A percentile compares a stretch with the other conserved stretches of the same genome.
phyloP scores from a whole-genome alignment of 2,113 vertebrate genomes.

The Alosa alosa region DNA sequence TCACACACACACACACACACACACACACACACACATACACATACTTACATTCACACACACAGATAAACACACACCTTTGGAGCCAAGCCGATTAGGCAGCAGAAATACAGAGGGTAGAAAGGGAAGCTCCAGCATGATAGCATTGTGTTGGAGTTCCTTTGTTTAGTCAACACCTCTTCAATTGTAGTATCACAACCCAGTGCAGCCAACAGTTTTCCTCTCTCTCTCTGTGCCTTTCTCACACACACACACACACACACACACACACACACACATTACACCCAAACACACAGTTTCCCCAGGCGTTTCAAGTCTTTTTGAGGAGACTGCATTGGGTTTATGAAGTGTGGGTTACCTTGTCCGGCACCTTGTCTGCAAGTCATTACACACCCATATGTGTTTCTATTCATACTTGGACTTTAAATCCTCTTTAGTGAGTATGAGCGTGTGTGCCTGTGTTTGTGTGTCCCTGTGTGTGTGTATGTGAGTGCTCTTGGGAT shows the following conservation, averaged over 20 bases:
- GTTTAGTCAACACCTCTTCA: not conserved
- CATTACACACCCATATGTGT: not conserved
- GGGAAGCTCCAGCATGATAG: not conserved
- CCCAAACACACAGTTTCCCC: too few species aligned
- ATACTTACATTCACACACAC: not conserved
- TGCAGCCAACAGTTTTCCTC: not conserved
- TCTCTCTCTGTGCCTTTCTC: not conserved
- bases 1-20: not conserved
- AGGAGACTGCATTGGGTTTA: not conserved
- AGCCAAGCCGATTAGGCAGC: not conserved
- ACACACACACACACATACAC: constrained; percentile 7
- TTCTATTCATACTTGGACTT: not conserved
- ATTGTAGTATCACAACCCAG: not conserved
- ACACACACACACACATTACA: not conserved
- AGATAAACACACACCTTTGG: not conserved
- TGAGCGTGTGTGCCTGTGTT: not conserved
- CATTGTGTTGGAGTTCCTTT: not conserved
- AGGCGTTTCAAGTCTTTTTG: not conserved
- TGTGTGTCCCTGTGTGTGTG: not conserved
- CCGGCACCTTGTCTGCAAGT: not conserved
- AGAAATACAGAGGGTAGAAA: not conserved
- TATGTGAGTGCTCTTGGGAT: not conserved
- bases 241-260: not conserved
- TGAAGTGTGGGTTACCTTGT: not conserved
- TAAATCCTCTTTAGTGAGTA: not conserved